Evolutionary conservation across 2,113 vertebrate genomes (phyloP).

Genomic region (Alaudala cheleensis): DNA sequence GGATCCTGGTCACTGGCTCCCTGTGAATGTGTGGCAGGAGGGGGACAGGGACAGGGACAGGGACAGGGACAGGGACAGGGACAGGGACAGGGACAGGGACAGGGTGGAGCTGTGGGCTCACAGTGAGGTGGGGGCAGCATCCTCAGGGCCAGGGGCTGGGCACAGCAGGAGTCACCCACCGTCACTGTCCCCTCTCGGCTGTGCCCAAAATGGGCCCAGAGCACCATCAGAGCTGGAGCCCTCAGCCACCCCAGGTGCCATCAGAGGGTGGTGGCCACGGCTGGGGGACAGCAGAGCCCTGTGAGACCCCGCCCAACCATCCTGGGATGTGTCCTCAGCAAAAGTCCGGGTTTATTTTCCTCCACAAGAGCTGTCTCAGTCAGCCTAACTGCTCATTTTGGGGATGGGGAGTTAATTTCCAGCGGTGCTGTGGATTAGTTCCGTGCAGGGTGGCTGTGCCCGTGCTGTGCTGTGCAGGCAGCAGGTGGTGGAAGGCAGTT

Average conservation of each 20-base stretch:
- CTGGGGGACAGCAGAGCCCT: not conserved
- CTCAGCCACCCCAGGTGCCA: accelerated
- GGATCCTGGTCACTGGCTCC: not conserved
- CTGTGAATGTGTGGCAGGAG: not conserved
- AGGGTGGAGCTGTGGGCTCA: not conserved
- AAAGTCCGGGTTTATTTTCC: not conserved
- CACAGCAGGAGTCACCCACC: not conserved
- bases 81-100: too few species aligned
- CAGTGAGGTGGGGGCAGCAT: accelerated
- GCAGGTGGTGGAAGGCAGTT: conserved; percentile 30
- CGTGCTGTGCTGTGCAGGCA: not conserved
- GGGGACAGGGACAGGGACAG: too few species aligned
- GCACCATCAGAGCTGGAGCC: not conserved
- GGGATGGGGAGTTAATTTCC: not conserved
- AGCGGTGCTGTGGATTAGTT: not conserved
- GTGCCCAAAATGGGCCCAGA: not conserved
- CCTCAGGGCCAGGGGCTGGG: not conserved
- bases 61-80: not conserved
- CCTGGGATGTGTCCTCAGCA: not conserved
- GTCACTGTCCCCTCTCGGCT: not conserved
- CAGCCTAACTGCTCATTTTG: not conserved
- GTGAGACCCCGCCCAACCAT: not conserved
- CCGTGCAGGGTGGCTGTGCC: not conserved
- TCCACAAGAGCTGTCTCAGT: not conserved
- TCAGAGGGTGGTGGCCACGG: accelerated